These are phyloP conservation scores for Nomia melanderi DNA, from an alignment of 1,140 invertebrate genomes.

Conservation along the genomic window DNA sequence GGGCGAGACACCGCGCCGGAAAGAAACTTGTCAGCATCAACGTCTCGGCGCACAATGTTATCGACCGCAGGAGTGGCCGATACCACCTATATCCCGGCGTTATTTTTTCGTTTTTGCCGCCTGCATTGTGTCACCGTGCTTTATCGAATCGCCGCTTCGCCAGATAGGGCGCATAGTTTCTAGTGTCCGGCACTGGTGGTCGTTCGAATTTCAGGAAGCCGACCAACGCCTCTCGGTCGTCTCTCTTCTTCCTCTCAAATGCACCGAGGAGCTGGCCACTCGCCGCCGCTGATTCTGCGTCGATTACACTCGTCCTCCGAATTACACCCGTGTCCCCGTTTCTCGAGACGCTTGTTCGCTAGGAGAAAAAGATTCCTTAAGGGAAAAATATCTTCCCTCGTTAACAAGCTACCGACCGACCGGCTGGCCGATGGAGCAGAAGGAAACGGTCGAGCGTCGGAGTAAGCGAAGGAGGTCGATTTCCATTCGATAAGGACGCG, in stretches of 20 bases:
- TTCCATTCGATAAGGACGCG: neutral
- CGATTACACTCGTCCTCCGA: neutral
- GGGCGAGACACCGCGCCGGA: slow-evolving; percentile 15
- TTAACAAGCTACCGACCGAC: neutral
- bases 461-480: neutral
- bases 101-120: slow-evolving; percentile 5
- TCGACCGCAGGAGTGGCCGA: slow-evolving; percentile 38
- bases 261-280: neutral
- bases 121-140: slow-evolving; percentile 28
- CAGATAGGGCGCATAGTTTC: slow-evolving; percentile 2
- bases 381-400: neutral
- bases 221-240: too few species aligned
- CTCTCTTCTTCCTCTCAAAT: too few species aligned
- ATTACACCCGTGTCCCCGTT: neutral
- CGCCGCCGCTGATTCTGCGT: neutral
- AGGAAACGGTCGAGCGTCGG: neutral
- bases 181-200: neutral
- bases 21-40: slow-evolving; percentile 53
- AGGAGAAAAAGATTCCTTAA: too few species aligned
- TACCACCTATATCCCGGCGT: slow-evolving; percentile 13
- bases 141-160: slow-evolving; percentile 16
- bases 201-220: too few species aligned
- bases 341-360: neutral
- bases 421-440: neutral
- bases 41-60: slow-evolving; percentile 45